Base-by-base conservation (phyloP, 2,797 vertebrate species). In the Pseudomugil gertrudae region DNA sequence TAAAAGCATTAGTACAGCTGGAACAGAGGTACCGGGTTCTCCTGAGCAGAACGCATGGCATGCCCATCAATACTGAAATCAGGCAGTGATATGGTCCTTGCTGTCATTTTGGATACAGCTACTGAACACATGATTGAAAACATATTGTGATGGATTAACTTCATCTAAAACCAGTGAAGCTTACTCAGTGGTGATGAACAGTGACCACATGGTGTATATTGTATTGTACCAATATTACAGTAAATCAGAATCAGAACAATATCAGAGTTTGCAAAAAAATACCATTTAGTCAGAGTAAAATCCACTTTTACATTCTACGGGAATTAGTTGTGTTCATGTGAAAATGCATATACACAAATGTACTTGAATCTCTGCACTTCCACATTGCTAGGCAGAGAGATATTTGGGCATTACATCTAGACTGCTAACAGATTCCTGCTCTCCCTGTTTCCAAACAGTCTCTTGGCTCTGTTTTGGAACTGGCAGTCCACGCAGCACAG, bases 61-160 rank as follows among this genome's bases (percentile, higher is more conserved):
- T 67, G 64, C 4, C 68, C 62, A 70, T 60, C 72, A n/a, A 65
- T 0, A 23, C 48, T n/a, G 57, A 54, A 82, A 68, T 40, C 15
- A 79, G 68, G 53, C 63, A 5, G 27, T 50, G 61, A 57, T n/a
- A 60, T 69, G 53, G 67, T 59, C 72, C 69, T 65, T 53, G 7
- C 7, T 3, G 63, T 72, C 54, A n/a, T 53, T 48, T 40, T 30
- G 38, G 79, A 81, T 59, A 19, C 69, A 78, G 57, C 66, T 26
- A 5, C 75, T 67, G 79, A 73, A 56, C 78, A 15, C 57, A 45
- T 59, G 72, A 84, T 76, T 79, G 71, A 84, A 75, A 83, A 70
- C 52, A 47, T 7, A 4, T 56, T 8, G n/a, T 78, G 80, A 88
- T 79, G 80, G 80, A 84, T 81, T 72, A 48, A 69, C 61, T 66